Evolutionary conservation across 2,888 invertebrate species (phyloP).

Genomic region (Autographa gamma): DNA sequence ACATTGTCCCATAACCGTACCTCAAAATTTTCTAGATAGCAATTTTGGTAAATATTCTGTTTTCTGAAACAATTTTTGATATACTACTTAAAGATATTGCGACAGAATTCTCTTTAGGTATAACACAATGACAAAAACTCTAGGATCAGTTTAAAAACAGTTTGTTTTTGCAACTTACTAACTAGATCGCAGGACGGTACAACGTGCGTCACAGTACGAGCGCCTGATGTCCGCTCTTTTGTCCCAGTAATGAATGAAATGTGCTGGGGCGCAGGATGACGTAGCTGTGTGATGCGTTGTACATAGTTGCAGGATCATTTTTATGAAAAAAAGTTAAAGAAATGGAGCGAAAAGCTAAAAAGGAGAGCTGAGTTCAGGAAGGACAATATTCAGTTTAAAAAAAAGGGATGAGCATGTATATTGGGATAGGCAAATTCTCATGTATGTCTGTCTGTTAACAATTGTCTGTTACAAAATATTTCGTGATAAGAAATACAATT

Average conservation of each 20-base stretch:
- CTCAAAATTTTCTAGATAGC: too few species aligned
- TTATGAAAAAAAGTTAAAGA: not conserved
- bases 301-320: not conserved
- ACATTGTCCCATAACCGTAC: too few species aligned
- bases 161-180: not conserved
- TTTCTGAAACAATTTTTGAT: too few species aligned
- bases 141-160: not conserved
- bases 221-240: constrained; percentile 6
- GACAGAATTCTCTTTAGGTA: not conserved
- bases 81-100: not conserved
- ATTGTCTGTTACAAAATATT: too few species aligned
- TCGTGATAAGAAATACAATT: too few species aligned
- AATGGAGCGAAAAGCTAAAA: not conserved
- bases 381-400: too few species aligned
- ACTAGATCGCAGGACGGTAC: not conserved
- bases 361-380: not conserved
- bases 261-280: not conserved
- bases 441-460: too few species aligned
- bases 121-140: not conserved
- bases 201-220: not conserved
- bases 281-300: not conserved
- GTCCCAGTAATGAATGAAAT: constrained; percentile 14
- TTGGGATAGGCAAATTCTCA: too few species aligned
- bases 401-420: too few species aligned
- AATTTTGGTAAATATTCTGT: too few species aligned